These are phyloP conservation scores for Pelusios castaneus DNA, from an alignment of 2,113 vertebrate genomes.

Conservation along the genomic window DNA sequence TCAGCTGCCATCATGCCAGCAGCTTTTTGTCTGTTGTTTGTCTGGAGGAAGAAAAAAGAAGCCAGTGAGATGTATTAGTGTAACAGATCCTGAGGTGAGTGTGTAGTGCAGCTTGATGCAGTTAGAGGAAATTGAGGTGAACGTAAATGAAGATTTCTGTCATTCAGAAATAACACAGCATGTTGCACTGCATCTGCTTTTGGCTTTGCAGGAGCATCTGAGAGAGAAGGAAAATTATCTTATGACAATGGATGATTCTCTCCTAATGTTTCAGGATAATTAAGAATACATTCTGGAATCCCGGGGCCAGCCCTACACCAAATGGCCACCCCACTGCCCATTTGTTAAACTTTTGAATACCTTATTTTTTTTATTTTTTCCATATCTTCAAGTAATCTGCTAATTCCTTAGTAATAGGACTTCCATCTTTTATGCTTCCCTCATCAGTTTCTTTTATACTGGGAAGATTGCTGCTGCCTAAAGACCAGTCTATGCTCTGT, in stretches of 20 bases:
- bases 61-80: not conserved
- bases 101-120: not conserved
- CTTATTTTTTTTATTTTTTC: no score
- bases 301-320: not conserved
- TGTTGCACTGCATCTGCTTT: not conserved
- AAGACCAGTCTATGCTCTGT: no score
- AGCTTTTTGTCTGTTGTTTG: not conserved
- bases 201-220: not conserved
- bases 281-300: not conserved
- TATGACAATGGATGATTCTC: not conserved
- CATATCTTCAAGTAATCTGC: no score
- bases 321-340: no score
- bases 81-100: not conserved
- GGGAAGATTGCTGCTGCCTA: no score
- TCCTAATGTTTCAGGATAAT: not conserved
- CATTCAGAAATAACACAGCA: not conserved
- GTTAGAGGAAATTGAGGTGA: not conserved
- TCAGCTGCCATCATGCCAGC: not conserved
- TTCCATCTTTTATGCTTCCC: no score
- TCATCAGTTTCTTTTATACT: no score
- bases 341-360: no score
- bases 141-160: not conserved
- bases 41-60: not conserved
- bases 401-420: no score
- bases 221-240: slow-evolving; percentile 1